A percentile compares a stretch with the other conserved stretches of the same genome.
phyloP scores from a whole-genome alignment of 2,797 vertebrate genomes.

The Cyprinodon diabolis region DNA sequence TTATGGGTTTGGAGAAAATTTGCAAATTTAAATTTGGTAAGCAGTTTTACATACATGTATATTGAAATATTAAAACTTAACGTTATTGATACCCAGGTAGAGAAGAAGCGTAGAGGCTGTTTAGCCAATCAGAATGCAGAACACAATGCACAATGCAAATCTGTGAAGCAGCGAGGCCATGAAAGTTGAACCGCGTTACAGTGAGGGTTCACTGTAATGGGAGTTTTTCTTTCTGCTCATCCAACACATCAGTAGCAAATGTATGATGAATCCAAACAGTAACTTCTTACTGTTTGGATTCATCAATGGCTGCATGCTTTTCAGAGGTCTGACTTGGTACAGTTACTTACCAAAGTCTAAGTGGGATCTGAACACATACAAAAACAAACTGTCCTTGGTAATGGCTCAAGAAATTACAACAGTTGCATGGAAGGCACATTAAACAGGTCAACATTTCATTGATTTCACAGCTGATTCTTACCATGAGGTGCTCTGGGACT shows the following conservation, averaged over 20 bases:
- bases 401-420: not conserved
- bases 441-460: not conserved
- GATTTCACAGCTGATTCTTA: not conserved
- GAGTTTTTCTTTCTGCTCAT: not conserved
- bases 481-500: not conserved
- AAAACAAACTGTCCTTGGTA: not conserved
- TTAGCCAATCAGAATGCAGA: no score
- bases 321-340: not conserved
- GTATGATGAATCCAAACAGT: not conserved
- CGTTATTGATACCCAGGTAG: no score
- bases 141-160: no score
- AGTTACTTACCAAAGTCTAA: fast-evolving
- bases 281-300: not conserved
- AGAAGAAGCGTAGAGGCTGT: no score
- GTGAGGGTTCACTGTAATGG: no score
- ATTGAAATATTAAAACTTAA: no score
- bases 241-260: not conserved
- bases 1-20: no score
- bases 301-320: not conserved
- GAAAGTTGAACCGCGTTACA: no score
- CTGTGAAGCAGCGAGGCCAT: no score
- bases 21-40: no score
- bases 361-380: not conserved
- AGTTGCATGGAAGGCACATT: fast-evolving
- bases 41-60: no score